These are phyloP conservation scores for Atherinosoma microstoma DNA, from an alignment of 2,797 vertebrate genomes.

Conservation along the genomic window DNA sequence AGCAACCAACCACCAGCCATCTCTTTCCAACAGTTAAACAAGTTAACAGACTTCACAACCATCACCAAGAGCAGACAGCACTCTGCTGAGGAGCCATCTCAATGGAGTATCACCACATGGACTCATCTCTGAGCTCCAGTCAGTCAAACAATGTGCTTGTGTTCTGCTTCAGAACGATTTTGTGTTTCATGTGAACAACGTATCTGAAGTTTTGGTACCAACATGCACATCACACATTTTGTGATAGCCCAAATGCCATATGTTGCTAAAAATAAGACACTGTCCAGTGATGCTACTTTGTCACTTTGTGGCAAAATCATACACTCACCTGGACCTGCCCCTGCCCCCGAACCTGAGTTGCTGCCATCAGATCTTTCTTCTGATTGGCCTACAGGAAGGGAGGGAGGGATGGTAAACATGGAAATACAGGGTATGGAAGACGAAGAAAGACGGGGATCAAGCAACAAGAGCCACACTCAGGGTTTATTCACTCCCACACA, in stretches of 20 bases:
- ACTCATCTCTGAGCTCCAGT: conserved; percentile 5
- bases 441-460: conserved; percentile 54
- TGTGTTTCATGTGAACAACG: neutral
- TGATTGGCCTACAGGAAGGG: conserved; percentile 87
- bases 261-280: conserved; percentile 5
- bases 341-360: conserved; percentile 84
- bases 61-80: conserved; percentile 3
- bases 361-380: conserved; percentile 86
- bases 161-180: neutral
- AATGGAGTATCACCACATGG: neutral
- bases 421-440: conserved; percentile 71
- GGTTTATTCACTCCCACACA: conserved; percentile 71
- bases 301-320: conserved; percentile 48
- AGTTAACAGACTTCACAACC: neutral
- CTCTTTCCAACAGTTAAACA: conserved; percentile 11
- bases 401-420: conserved; percentile 83
- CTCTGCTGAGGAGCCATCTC: neutral
- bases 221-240: conserved; percentile 13
- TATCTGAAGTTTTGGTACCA: neutral
- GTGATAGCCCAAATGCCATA: neutral
- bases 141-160: conserved; percentile 5
- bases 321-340: conserved; percentile 86
- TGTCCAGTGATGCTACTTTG: conserved; percentile 44
- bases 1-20: neutral
- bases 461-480: conserved; percentile 68